phyloP scores from a whole-genome alignment of 2,797 vertebrate species.

The Monodelphis domestica region DNA sequence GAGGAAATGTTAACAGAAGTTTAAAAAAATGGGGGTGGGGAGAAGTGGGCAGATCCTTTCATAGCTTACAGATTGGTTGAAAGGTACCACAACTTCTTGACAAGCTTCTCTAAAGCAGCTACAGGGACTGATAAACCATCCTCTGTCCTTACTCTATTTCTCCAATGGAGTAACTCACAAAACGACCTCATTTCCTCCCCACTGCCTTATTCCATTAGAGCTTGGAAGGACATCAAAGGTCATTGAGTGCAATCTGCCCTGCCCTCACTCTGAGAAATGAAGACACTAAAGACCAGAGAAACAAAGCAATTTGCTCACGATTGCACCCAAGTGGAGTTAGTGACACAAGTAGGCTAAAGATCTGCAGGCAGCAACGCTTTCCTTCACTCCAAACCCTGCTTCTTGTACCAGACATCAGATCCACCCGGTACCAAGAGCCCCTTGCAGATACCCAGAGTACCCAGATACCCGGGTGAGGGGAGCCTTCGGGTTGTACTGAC shows the following conservation, averaged over 20 bases:
- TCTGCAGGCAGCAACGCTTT: not conserved
- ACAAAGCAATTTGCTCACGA: not conserved
- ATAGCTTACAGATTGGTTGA: not conserved
- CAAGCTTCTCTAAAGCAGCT: too few species aligned
- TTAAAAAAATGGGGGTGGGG: not conserved
- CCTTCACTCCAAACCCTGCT: not conserved
- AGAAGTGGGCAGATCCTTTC: not conserved
- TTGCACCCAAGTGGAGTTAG: not conserved
- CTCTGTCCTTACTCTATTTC: not conserved
- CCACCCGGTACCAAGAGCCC: rapidly evolving
- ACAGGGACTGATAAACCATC: not conserved
- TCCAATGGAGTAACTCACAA: not conserved
- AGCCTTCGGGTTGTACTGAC: not conserved
- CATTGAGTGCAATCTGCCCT: not conserved
- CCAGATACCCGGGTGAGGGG: not conserved
- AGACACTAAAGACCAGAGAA: not conserved
- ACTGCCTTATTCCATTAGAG: too few species aligned
- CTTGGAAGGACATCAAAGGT: not conserved
- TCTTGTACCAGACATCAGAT: rapidly evolving
- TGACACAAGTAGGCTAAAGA: not conserved
- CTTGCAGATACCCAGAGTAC: rapidly evolving
- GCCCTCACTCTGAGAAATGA: not conserved
- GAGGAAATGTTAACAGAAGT: not conserved
- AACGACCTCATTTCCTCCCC: not conserved
- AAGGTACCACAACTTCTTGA: not conserved